These are phyloP conservation scores for Syngnathus floridae DNA, from an alignment of 2,113 vertebrate species.

Conservation along the genomic window DNA sequence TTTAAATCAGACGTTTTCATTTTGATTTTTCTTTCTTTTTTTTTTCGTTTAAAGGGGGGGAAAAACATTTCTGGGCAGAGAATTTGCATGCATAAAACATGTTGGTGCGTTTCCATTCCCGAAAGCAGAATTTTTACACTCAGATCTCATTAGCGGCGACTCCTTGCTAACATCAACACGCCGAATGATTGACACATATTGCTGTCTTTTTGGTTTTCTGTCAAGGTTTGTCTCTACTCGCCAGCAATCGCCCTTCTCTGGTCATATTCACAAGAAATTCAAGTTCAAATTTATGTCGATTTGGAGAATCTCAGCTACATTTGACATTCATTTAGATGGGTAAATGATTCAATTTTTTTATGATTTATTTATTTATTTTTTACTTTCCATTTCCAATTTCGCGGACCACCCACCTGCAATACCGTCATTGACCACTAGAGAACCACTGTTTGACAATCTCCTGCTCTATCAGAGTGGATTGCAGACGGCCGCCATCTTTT, in stretches of 20 bases:
- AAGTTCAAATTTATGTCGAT: too few relatives aligned
- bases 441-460: too few relatives aligned
- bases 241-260: neutral
- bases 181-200: neutral
- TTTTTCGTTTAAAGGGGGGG: neutral
- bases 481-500: neutral
- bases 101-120: neutral
- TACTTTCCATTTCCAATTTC: too few relatives aligned
- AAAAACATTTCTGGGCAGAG: neutral
- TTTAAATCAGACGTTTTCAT: slow-evolving; percentile 4
- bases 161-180: neutral
- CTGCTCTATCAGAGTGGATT: neutral
- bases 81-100: neutral
- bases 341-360: too few relatives aligned
- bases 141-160: neutral
- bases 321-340: too few relatives aligned
- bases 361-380: too few relatives aligned
- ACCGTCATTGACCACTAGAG: too few relatives aligned
- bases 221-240: neutral
- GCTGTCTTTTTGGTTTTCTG: neutral
- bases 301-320: too few relatives aligned
- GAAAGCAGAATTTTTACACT: neutral
- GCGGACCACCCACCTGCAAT: too few relatives aligned
- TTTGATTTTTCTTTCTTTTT: neutral
- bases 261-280: too few relatives aligned